Percentiles rank a stretch among this genome's conserved stretches.
phyloP scores from a whole-genome alignment of 2,113 vertebrate species.

The Gopherus flavomarginatus region DNA sequence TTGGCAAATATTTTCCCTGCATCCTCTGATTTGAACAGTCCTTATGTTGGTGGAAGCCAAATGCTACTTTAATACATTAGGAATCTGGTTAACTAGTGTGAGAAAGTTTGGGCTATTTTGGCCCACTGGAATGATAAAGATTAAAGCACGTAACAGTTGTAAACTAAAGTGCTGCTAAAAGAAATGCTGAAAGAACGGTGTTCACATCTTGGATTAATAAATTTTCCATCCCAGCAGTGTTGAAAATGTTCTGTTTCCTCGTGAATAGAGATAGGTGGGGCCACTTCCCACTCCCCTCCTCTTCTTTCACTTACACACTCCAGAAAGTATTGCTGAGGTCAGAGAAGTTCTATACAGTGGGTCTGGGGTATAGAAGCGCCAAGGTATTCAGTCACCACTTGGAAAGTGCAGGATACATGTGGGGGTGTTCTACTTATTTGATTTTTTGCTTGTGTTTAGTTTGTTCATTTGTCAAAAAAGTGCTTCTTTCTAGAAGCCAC shows the following conservation, averaged over 20 bases:
- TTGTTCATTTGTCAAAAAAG: constrained; percentile 58
- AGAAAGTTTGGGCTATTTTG: constrained; percentile 22
- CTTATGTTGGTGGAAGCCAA: constrained; percentile 39
- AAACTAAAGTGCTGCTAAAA: constrained; percentile 31
- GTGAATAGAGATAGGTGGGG: constrained; percentile 48
- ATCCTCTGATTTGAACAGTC: constrained; percentile 31
- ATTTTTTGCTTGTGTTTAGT: background rate
- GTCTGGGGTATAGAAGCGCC: constrained; percentile 72
- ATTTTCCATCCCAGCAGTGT: constrained; percentile 55
- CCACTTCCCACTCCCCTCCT: background rate
- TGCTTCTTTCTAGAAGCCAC: constrained; percentile 76
- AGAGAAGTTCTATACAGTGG: constrained; percentile 78
- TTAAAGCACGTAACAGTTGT: constrained; percentile 35
- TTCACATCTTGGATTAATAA: constrained; percentile 71
- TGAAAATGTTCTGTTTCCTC: constrained; percentile 69
- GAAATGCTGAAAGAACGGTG: constrained; percentile 54
- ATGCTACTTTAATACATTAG: background rate
- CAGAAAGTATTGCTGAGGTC: constrained; percentile 73
- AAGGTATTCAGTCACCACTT: constrained; percentile 83
- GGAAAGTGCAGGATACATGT: constrained; percentile 74
- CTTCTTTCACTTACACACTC: constrained; percentile 63
- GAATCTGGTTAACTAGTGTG: constrained; percentile 11
- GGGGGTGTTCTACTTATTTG: constrained; percentile 70
- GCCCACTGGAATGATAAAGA: constrained; percentile 16
- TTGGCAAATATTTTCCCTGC: constrained; percentile 11